Conservation (phyloP, 2,888 invertebrate species). For the Eupithecia centaureata region DNA sequence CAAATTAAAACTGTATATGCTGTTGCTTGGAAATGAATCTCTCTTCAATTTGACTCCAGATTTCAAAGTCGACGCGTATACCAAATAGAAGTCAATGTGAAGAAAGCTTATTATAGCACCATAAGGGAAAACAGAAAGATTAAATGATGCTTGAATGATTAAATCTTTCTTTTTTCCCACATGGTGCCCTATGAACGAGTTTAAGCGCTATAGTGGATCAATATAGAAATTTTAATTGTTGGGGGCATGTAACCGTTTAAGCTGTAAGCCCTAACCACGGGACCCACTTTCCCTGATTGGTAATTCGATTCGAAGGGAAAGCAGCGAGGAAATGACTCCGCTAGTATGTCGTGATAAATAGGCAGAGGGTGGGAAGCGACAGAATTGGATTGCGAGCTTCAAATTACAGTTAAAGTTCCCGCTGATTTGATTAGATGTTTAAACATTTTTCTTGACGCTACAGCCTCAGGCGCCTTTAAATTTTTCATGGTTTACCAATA, state of each 20-base stretch:
- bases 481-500: not conserved
- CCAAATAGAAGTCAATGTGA: too few species aligned
- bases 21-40: not conserved
- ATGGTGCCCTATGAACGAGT: too few species aligned
- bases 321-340: conserved; percentile 55
- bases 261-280: conserved; percentile 26
- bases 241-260: not conserved
- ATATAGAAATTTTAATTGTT: not conserved
- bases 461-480: not conserved
- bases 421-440: conserved; percentile 25
- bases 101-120: too few species aligned
- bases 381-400: conserved; percentile 28
- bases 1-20: not conserved
- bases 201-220: not conserved
- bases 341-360: conserved; percentile 40
- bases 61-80: too few species aligned
- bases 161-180: too few species aligned
- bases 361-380: conserved; percentile 16
- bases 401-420: conserved; percentile 34
- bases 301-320: conserved; percentile 63
- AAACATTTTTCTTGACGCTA: conserved; percentile 23
- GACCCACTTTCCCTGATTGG: conserved; percentile 63
- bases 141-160: too few species aligned
- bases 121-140: too few species aligned
- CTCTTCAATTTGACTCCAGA: not conserved